Percentiles rank a stretch among this genome's conserved stretches.
Conservation (phyloP, 2,113 vertebrate genomes). For the Aythya baeri region DNA sequence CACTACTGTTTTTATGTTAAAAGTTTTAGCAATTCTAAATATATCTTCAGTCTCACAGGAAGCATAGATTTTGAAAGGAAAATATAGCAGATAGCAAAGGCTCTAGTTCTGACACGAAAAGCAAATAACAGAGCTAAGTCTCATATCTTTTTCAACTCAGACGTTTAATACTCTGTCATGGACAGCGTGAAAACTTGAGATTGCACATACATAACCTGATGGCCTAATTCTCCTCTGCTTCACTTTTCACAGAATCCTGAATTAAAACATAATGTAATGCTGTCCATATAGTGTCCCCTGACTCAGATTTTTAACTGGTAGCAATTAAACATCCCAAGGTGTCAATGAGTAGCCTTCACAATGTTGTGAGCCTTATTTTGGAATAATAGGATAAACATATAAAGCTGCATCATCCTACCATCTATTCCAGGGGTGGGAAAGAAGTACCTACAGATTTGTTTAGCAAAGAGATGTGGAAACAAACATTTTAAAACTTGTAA, state of each 20-base stretch:
- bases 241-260: background rate
- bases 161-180: background rate
- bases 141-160: background rate
- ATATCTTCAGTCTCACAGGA: background rate
- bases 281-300: background rate
- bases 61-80: background rate
- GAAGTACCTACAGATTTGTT: background rate
- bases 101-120: background rate
- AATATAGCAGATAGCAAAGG: background rate
- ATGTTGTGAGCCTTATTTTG: background rate
- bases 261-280: background rate
- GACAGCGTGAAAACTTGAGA: background rate
- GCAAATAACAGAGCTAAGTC: background rate
- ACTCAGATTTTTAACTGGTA: background rate
- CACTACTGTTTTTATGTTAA: background rate
- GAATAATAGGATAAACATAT: background rate
- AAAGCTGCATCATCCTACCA: background rate
- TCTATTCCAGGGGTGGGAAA: background rate
- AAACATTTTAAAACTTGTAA: background rate
- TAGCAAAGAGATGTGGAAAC: background rate
- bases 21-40: conserved; percentile 26
- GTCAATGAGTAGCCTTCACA: background rate
- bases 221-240: background rate
- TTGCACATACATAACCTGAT: background rate
- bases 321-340: background rate